Percentiles rank a stretch among this genome's conserved stretches.
Conservation (phyloP, 1,140 invertebrate genomes). For the Leptinotarsa texana region DNA sequence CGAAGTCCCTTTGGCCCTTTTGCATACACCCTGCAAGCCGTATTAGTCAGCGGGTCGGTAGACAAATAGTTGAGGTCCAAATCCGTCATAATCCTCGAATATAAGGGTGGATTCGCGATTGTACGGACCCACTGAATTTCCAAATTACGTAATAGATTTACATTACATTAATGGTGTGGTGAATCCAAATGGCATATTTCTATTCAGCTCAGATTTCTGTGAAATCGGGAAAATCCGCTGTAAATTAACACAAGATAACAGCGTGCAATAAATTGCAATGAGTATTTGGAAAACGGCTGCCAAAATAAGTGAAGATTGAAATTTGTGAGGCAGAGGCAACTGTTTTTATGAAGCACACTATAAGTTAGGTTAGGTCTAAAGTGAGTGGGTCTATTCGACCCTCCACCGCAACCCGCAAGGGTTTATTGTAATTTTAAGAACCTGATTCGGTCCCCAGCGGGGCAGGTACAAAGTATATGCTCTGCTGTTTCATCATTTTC, state of each 20-base stretch:
- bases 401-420: too few species aligned
- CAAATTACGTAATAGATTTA: slow-evolving; percentile 22
- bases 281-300: too few species aligned
- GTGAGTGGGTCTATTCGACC: too few species aligned
- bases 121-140: slow-evolving; percentile 24
- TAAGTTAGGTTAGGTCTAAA: too few species aligned
- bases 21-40: slow-evolving; percentile 9
- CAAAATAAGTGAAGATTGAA: too few species aligned
- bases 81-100: slow-evolving; percentile 17
- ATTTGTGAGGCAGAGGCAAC: too few species aligned
- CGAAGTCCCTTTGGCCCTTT: not conserved
- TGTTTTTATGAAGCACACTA: too few species aligned
- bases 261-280: too few species aligned
- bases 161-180: slow-evolving; percentile 14
- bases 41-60: slow-evolving; percentile 24
- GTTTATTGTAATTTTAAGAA: too few species aligned
- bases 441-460: too few species aligned
- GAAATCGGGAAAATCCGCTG: slow-evolving; percentile 6
- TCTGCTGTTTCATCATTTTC: too few species aligned
- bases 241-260: not conserved
- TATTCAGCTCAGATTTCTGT: slow-evolving; percentile 8
- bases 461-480: too few species aligned
- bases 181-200: slow-evolving; percentile 16
- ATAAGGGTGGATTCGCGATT: slow-evolving; percentile 18
- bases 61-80: slow-evolving; percentile 22